Conservation (phyloP, 1,140 invertebrate species). For the Telenomus remus region DNA sequence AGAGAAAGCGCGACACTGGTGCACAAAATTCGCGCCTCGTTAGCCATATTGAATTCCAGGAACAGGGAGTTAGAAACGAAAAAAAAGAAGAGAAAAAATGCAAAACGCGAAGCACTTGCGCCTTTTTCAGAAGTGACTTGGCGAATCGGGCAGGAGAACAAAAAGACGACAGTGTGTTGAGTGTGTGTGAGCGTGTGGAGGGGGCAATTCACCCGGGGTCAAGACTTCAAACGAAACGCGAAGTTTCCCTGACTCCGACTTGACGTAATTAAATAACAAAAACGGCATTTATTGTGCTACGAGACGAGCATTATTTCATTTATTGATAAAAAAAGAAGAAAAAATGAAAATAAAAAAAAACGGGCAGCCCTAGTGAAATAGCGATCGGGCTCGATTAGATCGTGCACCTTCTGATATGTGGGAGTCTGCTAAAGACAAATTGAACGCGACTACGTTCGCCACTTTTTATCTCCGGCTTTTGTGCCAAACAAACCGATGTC, state of each 20-base stretch:
- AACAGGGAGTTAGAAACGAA: too few species aligned
- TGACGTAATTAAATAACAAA: slow-evolving; percentile 4
- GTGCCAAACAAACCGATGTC: slow-evolving; percentile 44
- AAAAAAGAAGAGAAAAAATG: too few species aligned
- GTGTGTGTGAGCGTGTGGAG: slow-evolving; percentile 36
- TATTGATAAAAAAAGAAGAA: slow-evolving; percentile 10
- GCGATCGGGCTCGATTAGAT: slow-evolving; percentile 1
- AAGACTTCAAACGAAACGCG: slow-evolving; percentile 2
- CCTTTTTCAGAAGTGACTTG: slow-evolving; percentile 64
- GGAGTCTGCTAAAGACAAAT: slow-evolving; percentile 36
- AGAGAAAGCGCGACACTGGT: too few species aligned
- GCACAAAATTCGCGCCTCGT: slow-evolving; percentile 22
- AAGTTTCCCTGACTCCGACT: slow-evolving; percentile 26
- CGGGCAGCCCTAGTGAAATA: slow-evolving; percentile 22
- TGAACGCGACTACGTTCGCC: slow-evolving; percentile 20
- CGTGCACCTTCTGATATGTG: slow-evolving; percentile 20
- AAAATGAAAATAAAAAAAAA: too few species aligned
- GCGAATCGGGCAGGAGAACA: slow-evolving; percentile 56
- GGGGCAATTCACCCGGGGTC: neutral
- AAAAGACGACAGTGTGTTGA: slow-evolving; percentile 46
- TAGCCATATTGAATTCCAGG: slow-evolving; percentile 46
- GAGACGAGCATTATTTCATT: slow-evolving; percentile 34
- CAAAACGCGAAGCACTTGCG: slow-evolving; percentile 56
- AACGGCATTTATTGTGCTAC: slow-evolving; percentile 45
- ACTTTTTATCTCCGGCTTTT: slow-evolving; percentile 51